Conservation (phyloP, 2,797 vertebrate species). For the Sus cebifrons region DNA sequence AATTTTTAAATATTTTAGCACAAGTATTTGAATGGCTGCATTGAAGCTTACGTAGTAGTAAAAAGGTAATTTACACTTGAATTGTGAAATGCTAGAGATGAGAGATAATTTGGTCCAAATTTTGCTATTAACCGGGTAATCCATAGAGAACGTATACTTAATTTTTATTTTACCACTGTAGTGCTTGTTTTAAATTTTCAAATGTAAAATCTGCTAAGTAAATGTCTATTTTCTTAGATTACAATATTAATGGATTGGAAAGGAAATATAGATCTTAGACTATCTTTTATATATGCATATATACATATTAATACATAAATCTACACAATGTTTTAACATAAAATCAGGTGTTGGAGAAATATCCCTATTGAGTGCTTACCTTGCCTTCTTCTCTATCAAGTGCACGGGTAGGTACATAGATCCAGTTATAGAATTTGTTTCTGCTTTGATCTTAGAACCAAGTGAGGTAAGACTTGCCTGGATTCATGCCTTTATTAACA, state of each 20-base stretch:
- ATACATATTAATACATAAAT: background rate
- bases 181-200: background rate
- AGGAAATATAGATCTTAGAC: background rate
- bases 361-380: background rate
- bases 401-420: background rate
- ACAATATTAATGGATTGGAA: background rate
- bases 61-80: constrained; percentile 16
- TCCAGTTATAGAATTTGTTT: background rate
- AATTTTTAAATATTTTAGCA: constrained; percentile 32
- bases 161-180: background rate
- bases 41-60: background rate
- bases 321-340: background rate
- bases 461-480: background rate
- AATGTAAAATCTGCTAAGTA: background rate
- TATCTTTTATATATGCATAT: background rate
- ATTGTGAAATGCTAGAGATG: background rate
- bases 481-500: background rate
- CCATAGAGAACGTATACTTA: background rate
- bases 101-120: constrained; percentile 26
- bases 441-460: background rate
- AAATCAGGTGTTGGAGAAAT: background rate
- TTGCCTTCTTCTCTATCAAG: background rate
- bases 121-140: constrained; percentile 28
- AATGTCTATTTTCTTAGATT: background rate
- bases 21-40: background rate